Percentiles rank a stretch among this genome's conserved stretches.
Conservation (phyloP, 1,140 invertebrate species). For the Drosophila mojavensis region DNA sequence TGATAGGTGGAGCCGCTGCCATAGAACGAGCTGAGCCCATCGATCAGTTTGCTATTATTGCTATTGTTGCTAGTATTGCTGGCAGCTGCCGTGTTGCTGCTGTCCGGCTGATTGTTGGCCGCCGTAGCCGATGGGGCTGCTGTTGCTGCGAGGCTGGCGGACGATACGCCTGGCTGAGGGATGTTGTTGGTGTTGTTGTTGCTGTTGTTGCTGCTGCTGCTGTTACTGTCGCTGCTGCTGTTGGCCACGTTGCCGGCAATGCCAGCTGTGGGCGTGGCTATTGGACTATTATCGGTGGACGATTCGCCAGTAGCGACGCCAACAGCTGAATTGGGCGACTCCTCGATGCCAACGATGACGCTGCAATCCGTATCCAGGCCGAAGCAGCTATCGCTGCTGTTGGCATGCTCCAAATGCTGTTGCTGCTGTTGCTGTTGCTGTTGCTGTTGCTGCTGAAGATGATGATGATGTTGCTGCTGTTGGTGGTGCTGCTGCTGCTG, state of each 20-base stretch:
- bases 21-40: conserved; percentile 83
- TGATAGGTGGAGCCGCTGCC: conserved; percentile 74
- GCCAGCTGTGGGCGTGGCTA: conserved; percentile 47
- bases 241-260: neutral
- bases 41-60: conserved; percentile 73
- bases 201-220: neutral
- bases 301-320: conserved; percentile 34
- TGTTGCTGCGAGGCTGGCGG: neutral
- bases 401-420: conserved; percentile 35
- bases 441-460: conserved; percentile 1
- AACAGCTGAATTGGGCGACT: conserved; percentile 9
- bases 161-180: conserved; percentile 2
- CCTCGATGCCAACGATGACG: conserved; percentile 18
- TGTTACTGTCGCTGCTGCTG: neutral
- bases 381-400: conserved; percentile 51
- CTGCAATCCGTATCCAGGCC: conserved; percentile 49
- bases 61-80: neutral
- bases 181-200: neutral
- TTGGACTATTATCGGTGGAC: conserved; percentile 52
- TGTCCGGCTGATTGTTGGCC: neutral
- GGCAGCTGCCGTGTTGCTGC: neutral
- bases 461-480: conserved; percentile 10
- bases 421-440: conserved; percentile 37
- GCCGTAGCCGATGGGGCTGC: conserved; percentile 8
- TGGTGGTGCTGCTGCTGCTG: conserved; percentile 19